A percentile compares a stretch with the other conserved stretches of the same genome.
phyloP scores from a whole-genome alignment of 2,888 invertebrate genomes.

The Gastracanthus pulcherrimus region DNA sequence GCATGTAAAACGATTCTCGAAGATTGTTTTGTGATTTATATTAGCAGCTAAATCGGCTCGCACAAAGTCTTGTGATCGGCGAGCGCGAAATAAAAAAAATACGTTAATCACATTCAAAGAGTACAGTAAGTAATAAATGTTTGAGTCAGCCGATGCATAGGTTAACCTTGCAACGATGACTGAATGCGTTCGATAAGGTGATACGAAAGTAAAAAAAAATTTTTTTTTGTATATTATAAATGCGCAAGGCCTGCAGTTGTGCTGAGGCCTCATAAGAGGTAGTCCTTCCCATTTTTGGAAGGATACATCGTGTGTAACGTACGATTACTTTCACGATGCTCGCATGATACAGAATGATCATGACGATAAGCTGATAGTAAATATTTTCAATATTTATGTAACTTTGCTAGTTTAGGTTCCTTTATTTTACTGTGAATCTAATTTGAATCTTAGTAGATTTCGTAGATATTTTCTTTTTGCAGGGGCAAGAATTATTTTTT shows the following conservation, averaged over 20 bases:
- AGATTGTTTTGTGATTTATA: slow-evolving; percentile 32
- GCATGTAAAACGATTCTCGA: not conserved
- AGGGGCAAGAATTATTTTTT: not conserved
- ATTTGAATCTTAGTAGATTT: not conserved
- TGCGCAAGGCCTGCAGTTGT: slow-evolving; percentile 5
- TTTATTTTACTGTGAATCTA: not conserved
- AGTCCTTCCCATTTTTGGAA: slow-evolving; percentile 47
- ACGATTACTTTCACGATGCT: slow-evolving; percentile 55
- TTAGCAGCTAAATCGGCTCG: slow-evolving; percentile 38
- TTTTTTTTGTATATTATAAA: not conserved
- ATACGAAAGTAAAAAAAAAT: not conserved
- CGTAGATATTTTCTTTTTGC: not conserved
- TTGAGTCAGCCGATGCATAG: slow-evolving; percentile 7
- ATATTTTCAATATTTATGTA: not conserved
- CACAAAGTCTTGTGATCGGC: slow-evolving; percentile 48
- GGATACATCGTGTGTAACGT: slow-evolving; percentile 58
- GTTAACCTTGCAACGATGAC: slow-evolving; percentile 37
- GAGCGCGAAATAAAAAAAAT: slow-evolving; percentile 30
- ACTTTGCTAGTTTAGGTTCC: slow-evolving; percentile 55
- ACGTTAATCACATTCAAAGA: slow-evolving; percentile 53
- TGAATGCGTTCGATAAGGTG: slow-evolving; percentile 20
- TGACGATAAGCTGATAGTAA: slow-evolving; percentile 40
- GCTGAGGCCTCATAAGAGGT: slow-evolving; percentile 2
- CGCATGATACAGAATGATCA: slow-evolving; percentile 27
- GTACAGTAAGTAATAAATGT: slow-evolving; percentile 15